phyloP scores from a whole-genome alignment of 2,113 vertebrate species.

The Himantopus leucocephalus region DNA sequence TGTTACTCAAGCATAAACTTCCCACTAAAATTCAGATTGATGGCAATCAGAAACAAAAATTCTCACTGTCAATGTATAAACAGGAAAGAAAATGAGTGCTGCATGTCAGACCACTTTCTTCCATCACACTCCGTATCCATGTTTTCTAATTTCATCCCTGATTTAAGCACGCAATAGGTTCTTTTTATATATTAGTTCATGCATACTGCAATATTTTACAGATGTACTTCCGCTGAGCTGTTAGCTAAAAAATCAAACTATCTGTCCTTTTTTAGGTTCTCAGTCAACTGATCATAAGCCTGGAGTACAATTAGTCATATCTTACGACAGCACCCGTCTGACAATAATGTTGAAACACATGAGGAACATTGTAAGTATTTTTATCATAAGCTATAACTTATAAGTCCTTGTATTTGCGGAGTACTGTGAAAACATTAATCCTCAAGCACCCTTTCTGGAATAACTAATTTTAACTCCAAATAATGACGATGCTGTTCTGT shows the following conservation, averaged over 20 bases:
- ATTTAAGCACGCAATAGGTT: not conserved
- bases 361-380: slow-evolving; percentile 84
- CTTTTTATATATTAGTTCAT: not conserved
- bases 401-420: not conserved
- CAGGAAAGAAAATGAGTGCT: not conserved
- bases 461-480: not conserved
- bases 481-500: not conserved
- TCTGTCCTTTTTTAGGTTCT: slow-evolving; percentile 34
- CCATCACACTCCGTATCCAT: not conserved
- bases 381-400: not conserved
- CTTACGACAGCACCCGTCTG: slow-evolving; percentile 70
- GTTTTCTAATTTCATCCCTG: not conserved
- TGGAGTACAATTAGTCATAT: slow-evolving; percentile 83
- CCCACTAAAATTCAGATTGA: not conserved
- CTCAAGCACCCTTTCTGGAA: not conserved
- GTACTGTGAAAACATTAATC: not conserved
- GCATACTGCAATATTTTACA: not conserved
- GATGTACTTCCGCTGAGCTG: not conserved
- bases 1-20: slow-evolving; percentile 24
- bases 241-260: not conserved
- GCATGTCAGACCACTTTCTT: not conserved
- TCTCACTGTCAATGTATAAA: not conserved
- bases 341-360: slow-evolving; percentile 86
- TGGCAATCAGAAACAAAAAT: not conserved
- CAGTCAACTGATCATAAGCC: slow-evolving; percentile 40